These are phyloP conservation scores for Agrypnus murinus DNA, from an alignment of 2,888 invertebrate genomes.

Conservation along the genomic window DNA sequence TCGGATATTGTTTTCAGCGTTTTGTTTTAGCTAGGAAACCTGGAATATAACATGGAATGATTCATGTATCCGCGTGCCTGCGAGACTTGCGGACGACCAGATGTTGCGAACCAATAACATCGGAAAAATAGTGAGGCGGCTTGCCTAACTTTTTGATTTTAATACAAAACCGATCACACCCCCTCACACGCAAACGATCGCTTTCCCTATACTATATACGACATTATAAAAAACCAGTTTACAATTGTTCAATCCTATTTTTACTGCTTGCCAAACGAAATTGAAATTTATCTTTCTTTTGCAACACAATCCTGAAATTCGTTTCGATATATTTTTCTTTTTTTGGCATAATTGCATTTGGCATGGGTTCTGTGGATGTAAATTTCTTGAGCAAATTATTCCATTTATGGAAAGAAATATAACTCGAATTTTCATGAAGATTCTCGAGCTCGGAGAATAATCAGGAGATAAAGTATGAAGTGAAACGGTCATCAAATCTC, in stretches of 20 bases:
- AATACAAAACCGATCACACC: slow-evolving; percentile 22
- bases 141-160: slow-evolving; percentile 39
- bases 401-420: slow-evolving; percentile 24
- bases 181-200: slow-evolving; percentile 28
- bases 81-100: slow-evolving; percentile 40
- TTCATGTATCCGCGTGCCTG: slow-evolving; percentile 42
- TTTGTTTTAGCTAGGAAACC: slow-evolving; percentile 35
- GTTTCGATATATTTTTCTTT: background rate
- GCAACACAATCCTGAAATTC: background rate
- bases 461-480: slow-evolving; percentile 43
- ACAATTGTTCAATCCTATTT: background rate
- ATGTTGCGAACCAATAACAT: slow-evolving; percentile 49
- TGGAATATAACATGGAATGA: slow-evolving; percentile 42
- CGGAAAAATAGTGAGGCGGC: slow-evolving; percentile 38
- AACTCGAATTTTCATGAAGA: slow-evolving; percentile 37
- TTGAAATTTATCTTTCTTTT: too few relatives aligned
- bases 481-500: slow-evolving; percentile 50
- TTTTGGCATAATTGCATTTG: slow-evolving; percentile 19
- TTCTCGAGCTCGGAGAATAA: slow-evolving; percentile 39
- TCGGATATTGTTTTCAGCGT: slow-evolving; percentile 37
- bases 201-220: background rate
- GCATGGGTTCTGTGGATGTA: slow-evolving; percentile 5
- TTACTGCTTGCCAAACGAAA: too few relatives aligned
- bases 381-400: slow-evolving; percentile 27
- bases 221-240: slow-evolving; percentile 1